Evolutionary conservation across 2,888 invertebrate species (phyloP), one percentile per base, ranked within the genome.

Genomic region (Torymus aiolomorphi): DNA sequence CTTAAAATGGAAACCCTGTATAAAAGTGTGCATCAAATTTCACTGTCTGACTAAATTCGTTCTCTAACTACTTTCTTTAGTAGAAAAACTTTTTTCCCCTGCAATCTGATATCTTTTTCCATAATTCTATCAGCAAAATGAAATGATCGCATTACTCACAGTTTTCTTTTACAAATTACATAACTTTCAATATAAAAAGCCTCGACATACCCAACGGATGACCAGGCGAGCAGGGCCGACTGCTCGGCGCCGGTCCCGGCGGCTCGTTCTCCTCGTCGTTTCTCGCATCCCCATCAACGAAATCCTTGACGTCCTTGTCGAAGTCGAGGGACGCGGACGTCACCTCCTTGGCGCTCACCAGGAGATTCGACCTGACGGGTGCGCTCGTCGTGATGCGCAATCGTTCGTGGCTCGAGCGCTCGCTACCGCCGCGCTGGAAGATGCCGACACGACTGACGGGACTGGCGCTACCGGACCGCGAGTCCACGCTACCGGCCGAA

Each of bases 261-360:
- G 91, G 90, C 85, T 90, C 90, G 84, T 90, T 88, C 66, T 89
- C 89, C 78, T 90, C 93, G 75, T 92, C 91, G 89, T 84, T 84
- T 59, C 89, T 84, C 5, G 84, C 86, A 59, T 90, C 90, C 20
- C 89, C 89, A 78, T 90, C 90, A 69, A 88, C 86, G 52, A 88
- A 82, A 71, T 89, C 90, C 81, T 89, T 89, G 57, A 83, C 69
- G 52, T 89, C 89, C 72, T 87, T 88, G 52, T 88, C 88, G 66
- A 85, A 83, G 59, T 88, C 89, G 82, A 83, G 86, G 5, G 31
- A 31, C 4, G 31, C 31, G 5, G 31, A 31, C 3, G 31, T 31
- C 52, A 85, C 83, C 61, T 88, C 88, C 78, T 89, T 89, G 83
- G 84, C 88, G 4, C 88, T 87, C 79, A 87, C 87, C 52, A 88